Evolutionary conservation across 2,888 invertebrate species (phyloP).

Genomic region (Pyrgus malvae): DNA sequence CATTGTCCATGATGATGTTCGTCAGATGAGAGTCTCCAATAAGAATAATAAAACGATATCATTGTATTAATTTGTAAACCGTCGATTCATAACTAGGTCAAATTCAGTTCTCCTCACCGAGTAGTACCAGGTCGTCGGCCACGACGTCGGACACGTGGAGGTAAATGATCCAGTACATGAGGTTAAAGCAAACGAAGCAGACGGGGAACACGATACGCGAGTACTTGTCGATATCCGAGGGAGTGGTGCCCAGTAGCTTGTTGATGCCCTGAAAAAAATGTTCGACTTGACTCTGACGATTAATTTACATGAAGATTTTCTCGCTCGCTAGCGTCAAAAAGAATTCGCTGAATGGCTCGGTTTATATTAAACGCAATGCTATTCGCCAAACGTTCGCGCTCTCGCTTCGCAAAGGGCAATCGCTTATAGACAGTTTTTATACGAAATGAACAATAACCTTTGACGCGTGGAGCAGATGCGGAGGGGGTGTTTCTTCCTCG

Average conservation of each 20-base stretch:
- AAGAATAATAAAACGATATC: background rate
- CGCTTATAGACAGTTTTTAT: background rate
- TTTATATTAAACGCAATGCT: too few relatives aligned
- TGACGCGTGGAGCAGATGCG: constrained; percentile 81
- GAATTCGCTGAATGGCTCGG: background rate
- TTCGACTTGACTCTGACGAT: constrained; percentile 43
- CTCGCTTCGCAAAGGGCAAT: background rate
- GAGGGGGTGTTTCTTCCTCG: constrained; percentile 47
- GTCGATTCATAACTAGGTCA: background rate
- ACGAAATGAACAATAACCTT: constrained; percentile 46
- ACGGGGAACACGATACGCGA: constrained; percentile 99
- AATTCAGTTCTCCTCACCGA: constrained; percentile 79
- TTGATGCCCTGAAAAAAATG: constrained; percentile 87
- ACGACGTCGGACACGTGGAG: constrained; percentile 97
- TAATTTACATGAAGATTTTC: constrained; percentile 25
- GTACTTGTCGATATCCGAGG: constrained; percentile 99
- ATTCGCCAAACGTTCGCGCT: too few relatives aligned
- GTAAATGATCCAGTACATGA: constrained; percentile 99
- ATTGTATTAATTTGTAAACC: constrained; percentile 16
- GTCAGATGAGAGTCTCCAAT: constrained; percentile 18
- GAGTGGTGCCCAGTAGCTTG: constrained; percentile 94
- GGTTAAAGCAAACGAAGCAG: constrained; percentile 98
- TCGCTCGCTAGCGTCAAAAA: background rate
- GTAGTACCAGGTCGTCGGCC: constrained; percentile 93
- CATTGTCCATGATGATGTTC: constrained; percentile 24